Evolutionary conservation across 2,888 invertebrate genomes (phyloP).

Genomic region (Zele albiditarsus): DNA sequence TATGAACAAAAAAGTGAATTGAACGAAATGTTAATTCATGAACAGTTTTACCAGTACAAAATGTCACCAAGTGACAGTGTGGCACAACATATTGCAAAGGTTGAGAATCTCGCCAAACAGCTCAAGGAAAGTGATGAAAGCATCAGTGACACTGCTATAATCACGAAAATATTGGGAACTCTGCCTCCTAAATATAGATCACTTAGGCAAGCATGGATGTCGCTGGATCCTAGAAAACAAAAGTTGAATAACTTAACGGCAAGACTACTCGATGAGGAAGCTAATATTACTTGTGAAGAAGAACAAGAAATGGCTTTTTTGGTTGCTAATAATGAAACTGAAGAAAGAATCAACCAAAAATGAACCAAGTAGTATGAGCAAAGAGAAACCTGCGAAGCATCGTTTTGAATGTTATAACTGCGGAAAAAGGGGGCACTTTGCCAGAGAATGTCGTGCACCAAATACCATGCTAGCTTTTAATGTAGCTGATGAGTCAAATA

Average conservation of each 20-base stretch:
- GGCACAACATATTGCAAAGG: slow-evolving; percentile 57
- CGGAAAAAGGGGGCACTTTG: too few relatives aligned
- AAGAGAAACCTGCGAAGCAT: too few relatives aligned
- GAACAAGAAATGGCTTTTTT: background rate
- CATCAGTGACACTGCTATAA: slow-evolving; percentile 45
- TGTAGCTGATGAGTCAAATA: too few relatives aligned
- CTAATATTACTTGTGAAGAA: background rate
- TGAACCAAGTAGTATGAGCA: too few relatives aligned
- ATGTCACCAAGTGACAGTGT: slow-evolving; percentile 51
- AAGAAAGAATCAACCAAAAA: too few relatives aligned
- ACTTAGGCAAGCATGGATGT: background rate
- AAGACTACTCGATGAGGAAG: background rate
- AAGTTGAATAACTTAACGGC: background rate
- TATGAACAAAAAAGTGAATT: slow-evolving; percentile 50
- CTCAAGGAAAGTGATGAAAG: slow-evolving; percentile 49
- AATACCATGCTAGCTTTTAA: too few relatives aligned
- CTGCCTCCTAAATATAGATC: background rate
- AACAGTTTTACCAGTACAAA: slow-evolving; percentile 51
- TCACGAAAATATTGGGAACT: slow-evolving; percentile 51
- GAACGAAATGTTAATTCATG: slow-evolving; percentile 47
- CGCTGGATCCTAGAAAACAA: background rate
- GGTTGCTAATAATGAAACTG: too few relatives aligned
- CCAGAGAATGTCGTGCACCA: too few relatives aligned
- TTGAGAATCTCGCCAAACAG: slow-evolving; percentile 56
- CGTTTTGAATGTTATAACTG: too few relatives aligned